phyloP scores from a whole-genome alignment of 2,113 vertebrate species.

The Chionodraco myersi region DNA sequence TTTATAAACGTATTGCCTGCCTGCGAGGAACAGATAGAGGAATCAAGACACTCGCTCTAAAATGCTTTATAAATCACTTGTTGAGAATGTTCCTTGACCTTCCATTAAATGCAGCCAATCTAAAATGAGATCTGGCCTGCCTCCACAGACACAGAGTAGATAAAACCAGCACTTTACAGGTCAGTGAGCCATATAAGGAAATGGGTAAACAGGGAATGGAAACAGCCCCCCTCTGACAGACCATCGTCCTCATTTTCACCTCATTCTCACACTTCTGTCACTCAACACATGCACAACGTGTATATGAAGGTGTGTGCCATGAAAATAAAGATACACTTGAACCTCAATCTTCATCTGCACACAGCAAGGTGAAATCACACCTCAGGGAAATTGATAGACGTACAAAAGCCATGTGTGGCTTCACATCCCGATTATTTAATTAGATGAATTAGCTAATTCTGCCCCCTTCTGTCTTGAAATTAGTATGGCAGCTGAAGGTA shows the following conservation, averaged over 20 bases:
- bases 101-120: conserved; percentile 53
- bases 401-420: not conserved
- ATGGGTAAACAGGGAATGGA: conserved; percentile 20
- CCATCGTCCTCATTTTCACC: conserved; percentile 25
- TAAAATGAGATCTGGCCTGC: conserved; percentile 71
- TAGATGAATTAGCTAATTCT: conserved; percentile 49
- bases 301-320: not conserved
- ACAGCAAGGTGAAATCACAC: conserved; percentile 2
- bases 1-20: not conserved
- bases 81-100: conserved; percentile 29
- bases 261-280: conserved; percentile 31
- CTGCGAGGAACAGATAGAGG: not conserved
- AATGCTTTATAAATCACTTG: conserved; percentile 47
- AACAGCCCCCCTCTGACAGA: conserved; percentile 11
- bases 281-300: conserved; percentile 11
- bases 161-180: conserved; percentile 42
- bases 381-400: not conserved
- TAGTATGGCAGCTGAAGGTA: conserved; percentile 38
- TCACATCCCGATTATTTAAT: conserved; percentile 31
- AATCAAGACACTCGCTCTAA: conserved; percentile 6
- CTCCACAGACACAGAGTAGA: conserved; percentile 1
- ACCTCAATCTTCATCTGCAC: conserved; percentile 6
- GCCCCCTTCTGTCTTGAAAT: conserved; percentile 63
- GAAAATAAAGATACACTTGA: not conserved
- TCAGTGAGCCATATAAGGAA: conserved; percentile 51